Conservation (phyloP, 1,140 invertebrate species). For the Eurosta solidaginis region DNA sequence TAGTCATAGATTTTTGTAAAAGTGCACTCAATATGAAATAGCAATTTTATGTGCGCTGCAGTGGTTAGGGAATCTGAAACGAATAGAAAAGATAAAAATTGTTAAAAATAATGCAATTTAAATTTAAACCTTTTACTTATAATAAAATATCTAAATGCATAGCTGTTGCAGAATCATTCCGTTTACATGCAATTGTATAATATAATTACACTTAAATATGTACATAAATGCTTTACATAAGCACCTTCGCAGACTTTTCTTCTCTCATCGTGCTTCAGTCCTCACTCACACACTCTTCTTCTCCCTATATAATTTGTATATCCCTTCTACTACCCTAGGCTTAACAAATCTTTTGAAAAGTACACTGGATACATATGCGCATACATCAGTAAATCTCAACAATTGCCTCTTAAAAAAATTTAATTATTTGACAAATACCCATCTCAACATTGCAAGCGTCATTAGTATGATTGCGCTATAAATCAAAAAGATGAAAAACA, state of each 20-base stretch:
- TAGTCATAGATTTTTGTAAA: not conserved
- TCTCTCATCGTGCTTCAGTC: no score
- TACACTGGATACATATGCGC: not conserved
- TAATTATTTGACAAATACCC: not conserved
- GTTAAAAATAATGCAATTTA: not conserved
- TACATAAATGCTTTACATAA: no score
- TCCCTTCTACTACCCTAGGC: no score
- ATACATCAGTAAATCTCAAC: not conserved
- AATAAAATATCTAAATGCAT: not conserved
- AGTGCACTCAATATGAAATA: not conserved
- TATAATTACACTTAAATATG: no score
- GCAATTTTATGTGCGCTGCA: not conserved
- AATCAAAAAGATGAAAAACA: no score
- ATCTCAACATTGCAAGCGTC: not conserved
- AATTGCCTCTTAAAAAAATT: not conserved
- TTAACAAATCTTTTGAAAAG: no score
- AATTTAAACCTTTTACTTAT: no score
- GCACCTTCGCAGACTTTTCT: no score
- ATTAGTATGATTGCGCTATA: not conserved
- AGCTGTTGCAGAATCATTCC: no score
- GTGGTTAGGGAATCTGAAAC: not conserved
- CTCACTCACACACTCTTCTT: no score
- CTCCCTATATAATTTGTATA: no score
- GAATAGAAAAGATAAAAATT: not conserved
- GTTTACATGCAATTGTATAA: no score